Conservation (phyloP, 2,113 vertebrate genomes). For the Esox niger region DNA sequence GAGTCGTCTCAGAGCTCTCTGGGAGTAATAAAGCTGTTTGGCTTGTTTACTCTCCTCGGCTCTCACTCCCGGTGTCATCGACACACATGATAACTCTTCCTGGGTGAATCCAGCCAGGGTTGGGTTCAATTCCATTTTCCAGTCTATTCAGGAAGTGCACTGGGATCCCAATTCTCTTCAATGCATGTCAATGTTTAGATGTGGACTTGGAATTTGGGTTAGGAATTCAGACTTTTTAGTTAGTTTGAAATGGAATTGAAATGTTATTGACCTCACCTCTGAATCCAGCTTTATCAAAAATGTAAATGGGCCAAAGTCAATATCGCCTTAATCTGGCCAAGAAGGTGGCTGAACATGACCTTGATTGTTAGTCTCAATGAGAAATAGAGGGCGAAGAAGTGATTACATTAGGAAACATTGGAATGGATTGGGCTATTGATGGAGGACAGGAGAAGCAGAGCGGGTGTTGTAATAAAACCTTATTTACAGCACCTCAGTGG, state of each 20-base stretch:
- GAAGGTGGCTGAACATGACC: slow-evolving; percentile 37
- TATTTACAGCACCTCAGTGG: slow-evolving; percentile 74
- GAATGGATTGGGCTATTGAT: slow-evolving; percentile 72
- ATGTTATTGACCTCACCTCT: too few species aligned
- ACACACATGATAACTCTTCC: slow-evolving; percentile 24
- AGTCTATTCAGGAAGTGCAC: too few species aligned
- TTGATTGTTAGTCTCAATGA: slow-evolving; percentile 62
- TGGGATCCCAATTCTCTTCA: too few species aligned
- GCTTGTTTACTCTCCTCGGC: slow-evolving; percentile 14
- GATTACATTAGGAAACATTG: slow-evolving; percentile 71
- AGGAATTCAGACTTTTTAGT: too few species aligned
- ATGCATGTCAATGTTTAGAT: too few species aligned
- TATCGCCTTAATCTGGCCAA: slow-evolving; percentile 23
- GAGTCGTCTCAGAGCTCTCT: slow-evolving; percentile 36
- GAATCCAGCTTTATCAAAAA: slow-evolving; percentile 41
- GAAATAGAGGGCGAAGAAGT: slow-evolving; percentile 64
- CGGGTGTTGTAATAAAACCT: slow-evolving; percentile 72
- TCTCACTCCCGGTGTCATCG: slow-evolving; percentile 40
- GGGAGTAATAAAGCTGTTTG: slow-evolving; percentile 42
- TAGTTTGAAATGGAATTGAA: too few species aligned
- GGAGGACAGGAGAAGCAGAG: slow-evolving; percentile 66
- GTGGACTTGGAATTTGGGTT: too few species aligned
- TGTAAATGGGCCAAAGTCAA: slow-evolving; percentile 39
- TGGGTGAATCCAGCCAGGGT: too few species aligned
- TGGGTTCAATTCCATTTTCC: too few species aligned